Base-by-base conservation (phyloP, 2,888 invertebrate genomes). In the Endotricha flammealis region DNA sequence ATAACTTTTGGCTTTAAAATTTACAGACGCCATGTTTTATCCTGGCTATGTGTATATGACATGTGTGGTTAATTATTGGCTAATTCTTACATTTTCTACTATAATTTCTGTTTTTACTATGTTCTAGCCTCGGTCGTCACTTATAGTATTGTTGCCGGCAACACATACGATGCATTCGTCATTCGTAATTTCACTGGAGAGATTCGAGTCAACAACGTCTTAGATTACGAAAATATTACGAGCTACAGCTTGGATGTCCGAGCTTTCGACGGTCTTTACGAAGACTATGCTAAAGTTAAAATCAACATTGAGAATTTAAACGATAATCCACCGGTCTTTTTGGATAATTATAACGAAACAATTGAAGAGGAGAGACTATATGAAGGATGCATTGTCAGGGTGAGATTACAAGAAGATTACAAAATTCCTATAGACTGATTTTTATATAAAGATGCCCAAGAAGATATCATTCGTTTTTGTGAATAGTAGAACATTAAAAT, bases 261-360 rank as follows among this genome's bases (percentile, higher is more conserved):
- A 43, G 96, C 95, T 0, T 93, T 92, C 44, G 96, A 96, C 67
- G 96, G 96, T 1, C 88, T 92, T 32, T 95, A 90, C 66, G 92
- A 94, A 47, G 96, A 95, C 60, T 91, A 91, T 37, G 93, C 96
- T 0, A 91, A 90, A 51, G 97, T 98, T 0, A 90, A 91, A 32
- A 95, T 98, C 31, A 91, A 92, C 51, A 93, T 97, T 34, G 92
- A 91, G 51, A 95, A 98, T 70, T 92, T 97, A 29, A 98, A 98
- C 64, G 98, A 98, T 68, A 96, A 97, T 71, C 92, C 93, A 0
- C 98, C 98, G 0, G 90, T 92, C 1, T 98, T 98, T 62, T 74
- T 90, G 30, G 91, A 91, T 32, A 88, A 91, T 32, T 92, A 92
- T 55, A 91, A 91, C 34, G 92, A 92, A 32, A 92, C 91, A 0